Percentiles rank a stretch among this genome's conserved stretches.
Conservation (phyloP, 2,797 vertebrate species). For the Molossus alvarezi region DNA sequence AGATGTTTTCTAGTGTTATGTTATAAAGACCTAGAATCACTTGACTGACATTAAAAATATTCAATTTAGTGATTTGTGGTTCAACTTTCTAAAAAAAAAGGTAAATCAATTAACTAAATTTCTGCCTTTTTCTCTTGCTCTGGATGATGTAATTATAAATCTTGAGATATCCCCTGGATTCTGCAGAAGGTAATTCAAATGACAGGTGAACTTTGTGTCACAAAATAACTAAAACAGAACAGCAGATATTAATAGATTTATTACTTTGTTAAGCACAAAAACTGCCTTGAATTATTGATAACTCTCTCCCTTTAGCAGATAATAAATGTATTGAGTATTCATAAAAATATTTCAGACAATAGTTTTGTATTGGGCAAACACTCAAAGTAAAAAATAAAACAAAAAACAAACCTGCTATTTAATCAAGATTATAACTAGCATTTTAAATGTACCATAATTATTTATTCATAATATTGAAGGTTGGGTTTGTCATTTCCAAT, state of each 20-base stretch:
- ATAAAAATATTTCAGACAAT: neutral
- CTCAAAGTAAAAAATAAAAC: neutral
- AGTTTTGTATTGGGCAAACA: neutral
- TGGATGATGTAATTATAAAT: neutral
- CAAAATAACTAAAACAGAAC: neutral
- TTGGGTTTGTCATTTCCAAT: neutral
- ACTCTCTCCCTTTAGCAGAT: neutral
- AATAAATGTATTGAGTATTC: neutral
- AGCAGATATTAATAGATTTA: neutral
- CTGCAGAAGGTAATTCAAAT: neutral
- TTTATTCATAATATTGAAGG: neutral
- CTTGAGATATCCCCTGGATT: neutral
- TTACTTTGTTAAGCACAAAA: neutral
- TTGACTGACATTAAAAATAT: neutral
- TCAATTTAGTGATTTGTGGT: neutral
- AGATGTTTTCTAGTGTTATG: neutral
- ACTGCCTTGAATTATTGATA: neutral
- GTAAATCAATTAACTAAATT: neutral
- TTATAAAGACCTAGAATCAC: neutral
- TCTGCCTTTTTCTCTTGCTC: neutral
- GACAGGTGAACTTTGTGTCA: neutral
- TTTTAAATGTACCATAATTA: neutral
- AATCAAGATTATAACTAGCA: neutral
- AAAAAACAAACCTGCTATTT: neutral
- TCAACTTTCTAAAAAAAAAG: neutral